phyloP scores from a whole-genome alignment of 2,113 vertebrate species.

The Apodemus sylvaticus region DNA sequence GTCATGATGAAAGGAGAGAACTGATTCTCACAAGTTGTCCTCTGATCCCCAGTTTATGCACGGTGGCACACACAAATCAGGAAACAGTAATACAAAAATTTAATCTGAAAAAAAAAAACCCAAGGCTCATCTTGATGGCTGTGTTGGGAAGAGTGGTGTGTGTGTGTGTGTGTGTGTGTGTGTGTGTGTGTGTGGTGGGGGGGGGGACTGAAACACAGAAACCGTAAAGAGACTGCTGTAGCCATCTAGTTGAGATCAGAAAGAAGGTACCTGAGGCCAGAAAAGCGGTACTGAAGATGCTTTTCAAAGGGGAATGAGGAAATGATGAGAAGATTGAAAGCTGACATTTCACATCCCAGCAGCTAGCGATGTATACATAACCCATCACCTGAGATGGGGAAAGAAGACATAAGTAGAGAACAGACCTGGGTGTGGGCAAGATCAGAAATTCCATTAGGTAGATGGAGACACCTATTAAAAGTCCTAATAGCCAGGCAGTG shows the following conservation, averaged over 20 bases:
- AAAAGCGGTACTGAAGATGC: neutral
- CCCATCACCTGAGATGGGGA: neutral
- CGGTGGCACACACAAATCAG: neutral
- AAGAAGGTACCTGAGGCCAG: too few relatives aligned
- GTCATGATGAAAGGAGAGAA: neutral
- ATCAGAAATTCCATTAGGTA: neutral
- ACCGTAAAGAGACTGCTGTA: neutral
- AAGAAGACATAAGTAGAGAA: neutral
- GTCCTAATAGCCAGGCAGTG: too few relatives aligned
- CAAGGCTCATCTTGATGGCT: neutral
- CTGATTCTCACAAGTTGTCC: neutral
- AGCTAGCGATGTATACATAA: too few relatives aligned
- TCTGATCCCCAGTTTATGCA: too few relatives aligned
- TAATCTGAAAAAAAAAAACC: neutral
- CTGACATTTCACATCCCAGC: too few relatives aligned
- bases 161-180: fast-evolving
- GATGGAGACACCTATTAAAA: neutral
- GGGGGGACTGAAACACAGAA: neutral
- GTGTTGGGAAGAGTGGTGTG: neutral
- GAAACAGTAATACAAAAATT: neutral
- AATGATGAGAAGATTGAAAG: neutral
- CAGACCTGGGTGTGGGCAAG: neutral
- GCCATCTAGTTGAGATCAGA: neutral
- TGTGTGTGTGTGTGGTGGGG: neutral
- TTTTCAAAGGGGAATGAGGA: neutral